Conservation (phyloP, 2,113 vertebrate genomes). For the Trachemys scripta region DNA sequence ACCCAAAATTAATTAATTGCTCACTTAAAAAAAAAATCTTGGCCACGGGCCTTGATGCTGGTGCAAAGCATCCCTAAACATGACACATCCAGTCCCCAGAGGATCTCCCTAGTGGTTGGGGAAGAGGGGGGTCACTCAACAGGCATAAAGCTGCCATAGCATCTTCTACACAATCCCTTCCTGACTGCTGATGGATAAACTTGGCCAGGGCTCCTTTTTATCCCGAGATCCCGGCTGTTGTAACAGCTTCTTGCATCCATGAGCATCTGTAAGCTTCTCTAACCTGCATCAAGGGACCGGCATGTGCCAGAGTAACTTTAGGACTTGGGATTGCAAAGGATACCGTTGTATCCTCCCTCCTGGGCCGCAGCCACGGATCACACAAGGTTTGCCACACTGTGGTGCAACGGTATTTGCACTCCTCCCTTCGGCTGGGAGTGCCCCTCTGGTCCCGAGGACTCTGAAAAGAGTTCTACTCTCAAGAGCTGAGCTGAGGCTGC, state of each 20-base stretch:
- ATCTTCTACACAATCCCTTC: background rate
- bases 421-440: background rate
- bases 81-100: background rate
- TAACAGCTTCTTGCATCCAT: background rate
- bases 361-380: background rate
- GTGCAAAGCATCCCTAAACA: background rate
- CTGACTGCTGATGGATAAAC: background rate
- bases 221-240: fast-evolving
- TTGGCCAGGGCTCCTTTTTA: background rate
- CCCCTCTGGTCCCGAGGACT: background rate
- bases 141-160: background rate
- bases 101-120: background rate
- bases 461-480: background rate
- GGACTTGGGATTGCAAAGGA: background rate
- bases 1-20: background rate
- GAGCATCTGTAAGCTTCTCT: background rate
- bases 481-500: background rate
- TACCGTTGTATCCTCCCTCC: background rate
- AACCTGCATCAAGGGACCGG: background rate
- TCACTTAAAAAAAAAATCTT: background rate
- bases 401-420: background rate
- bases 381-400: background rate
- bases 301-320: background rate
- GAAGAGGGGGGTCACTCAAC: background rate
- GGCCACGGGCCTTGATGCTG: fast-evolving